Evolutionary conservation across 2,797 vertebrate species (phyloP).

Genomic region (Lemur catta): DNA sequence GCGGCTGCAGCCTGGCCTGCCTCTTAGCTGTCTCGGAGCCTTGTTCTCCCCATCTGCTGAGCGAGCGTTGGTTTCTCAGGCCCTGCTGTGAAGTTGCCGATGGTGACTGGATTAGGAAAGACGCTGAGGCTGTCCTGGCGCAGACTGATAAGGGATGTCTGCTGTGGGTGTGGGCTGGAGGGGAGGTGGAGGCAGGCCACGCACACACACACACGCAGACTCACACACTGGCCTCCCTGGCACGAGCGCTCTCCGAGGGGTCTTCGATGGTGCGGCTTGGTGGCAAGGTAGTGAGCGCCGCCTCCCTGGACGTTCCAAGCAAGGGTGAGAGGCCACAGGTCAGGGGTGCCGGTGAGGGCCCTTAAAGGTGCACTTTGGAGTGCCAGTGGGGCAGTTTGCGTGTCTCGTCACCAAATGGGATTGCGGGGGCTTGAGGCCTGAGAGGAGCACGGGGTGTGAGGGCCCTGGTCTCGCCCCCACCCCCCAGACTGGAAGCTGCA

Average conservation of each 20-base stretch:
- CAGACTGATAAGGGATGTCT: background rate
- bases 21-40: background rate
- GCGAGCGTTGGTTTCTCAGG: background rate
- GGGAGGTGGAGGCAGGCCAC: background rate
- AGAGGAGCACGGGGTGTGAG: fast-evolving
- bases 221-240: background rate
- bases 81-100: background rate
- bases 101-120: background rate
- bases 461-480: background rate
- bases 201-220: too few species aligned
- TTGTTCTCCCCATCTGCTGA: background rate
- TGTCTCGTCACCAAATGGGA: background rate
- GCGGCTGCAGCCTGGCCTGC: background rate
- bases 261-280: background rate
- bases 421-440: background rate
- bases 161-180: fast-evolving
- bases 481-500: background rate
- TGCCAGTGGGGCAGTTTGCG: background rate
- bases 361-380: background rate
- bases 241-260: background rate
- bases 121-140: background rate
- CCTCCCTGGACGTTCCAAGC: background rate
- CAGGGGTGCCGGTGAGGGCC: background rate
- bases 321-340: background rate
- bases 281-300: background rate